Conservation (phyloP, 2,888 invertebrate genomes). For the Dicyrtomina minuta region DNA sequence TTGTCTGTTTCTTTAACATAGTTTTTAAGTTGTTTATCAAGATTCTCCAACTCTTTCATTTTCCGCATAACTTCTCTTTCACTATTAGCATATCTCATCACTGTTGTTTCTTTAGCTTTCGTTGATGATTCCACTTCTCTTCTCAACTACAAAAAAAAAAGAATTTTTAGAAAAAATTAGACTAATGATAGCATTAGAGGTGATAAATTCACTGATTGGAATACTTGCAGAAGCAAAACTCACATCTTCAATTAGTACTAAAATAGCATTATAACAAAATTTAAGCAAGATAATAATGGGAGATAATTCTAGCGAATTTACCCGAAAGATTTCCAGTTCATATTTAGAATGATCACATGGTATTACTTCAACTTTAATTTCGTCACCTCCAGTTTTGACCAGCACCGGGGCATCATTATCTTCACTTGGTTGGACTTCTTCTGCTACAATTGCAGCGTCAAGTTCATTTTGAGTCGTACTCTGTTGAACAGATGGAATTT, state of each 20-base stretch:
- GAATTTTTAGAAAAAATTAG: background rate
- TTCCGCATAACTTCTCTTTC: slow-evolving; percentile 78
- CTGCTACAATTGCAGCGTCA: too few relatives aligned
- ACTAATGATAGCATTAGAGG: too few relatives aligned
- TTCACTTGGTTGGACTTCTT: too few relatives aligned
- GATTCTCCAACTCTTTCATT: slow-evolving; percentile 59
- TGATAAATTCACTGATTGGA: too few relatives aligned
- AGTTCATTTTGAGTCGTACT: too few relatives aligned
- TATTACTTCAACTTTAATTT: too few relatives aligned
- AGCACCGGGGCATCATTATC: too few relatives aligned
- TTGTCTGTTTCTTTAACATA: slow-evolving; percentile 70
- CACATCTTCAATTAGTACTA: too few relatives aligned
- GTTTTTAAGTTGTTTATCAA: slow-evolving; percentile 69
- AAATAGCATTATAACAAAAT: background rate
- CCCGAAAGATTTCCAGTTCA: slow-evolving; percentile 14
- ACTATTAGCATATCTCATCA: slow-evolving; percentile 82
- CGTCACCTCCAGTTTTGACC: too few relatives aligned
- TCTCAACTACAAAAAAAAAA: slow-evolving; percentile 58
- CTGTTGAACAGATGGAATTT: too few relatives aligned
- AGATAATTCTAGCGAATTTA: too few relatives aligned
- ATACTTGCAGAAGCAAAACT: too few relatives aligned
- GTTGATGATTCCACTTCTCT: slow-evolving; percentile 69
- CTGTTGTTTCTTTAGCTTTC: slow-evolving; percentile 79
- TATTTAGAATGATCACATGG: slow-evolving; percentile 27
- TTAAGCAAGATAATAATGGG: background rate